Conservation (phyloP, 2,797 vertebrate species). For the Gymnodraco acuticeps region DNA sequence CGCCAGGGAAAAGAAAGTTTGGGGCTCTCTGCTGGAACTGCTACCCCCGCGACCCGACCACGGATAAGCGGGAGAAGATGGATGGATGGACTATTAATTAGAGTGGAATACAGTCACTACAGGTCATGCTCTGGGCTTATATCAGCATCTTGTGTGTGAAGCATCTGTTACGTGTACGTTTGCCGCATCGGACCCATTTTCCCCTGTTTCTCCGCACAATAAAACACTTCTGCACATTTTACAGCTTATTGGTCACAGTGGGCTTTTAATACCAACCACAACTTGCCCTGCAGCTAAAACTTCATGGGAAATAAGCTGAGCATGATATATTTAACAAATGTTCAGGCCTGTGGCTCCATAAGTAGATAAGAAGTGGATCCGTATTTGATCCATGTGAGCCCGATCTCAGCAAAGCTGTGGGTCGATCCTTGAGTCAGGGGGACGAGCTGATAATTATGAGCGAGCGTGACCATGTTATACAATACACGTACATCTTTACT, state of each 20-base stretch:
- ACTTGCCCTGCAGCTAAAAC: constrained; percentile 65
- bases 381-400: constrained; percentile 75
- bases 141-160: constrained; percentile 16
- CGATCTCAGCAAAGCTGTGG: constrained; percentile 75
- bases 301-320: constrained; percentile 78
- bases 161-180: constrained; percentile 45
- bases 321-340: constrained; percentile 69
- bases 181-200: constrained; percentile 28
- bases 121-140: constrained; percentile 4
- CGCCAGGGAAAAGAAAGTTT: too few species aligned
- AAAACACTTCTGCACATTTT: constrained; percentile 68
- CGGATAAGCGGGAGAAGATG: too few species aligned
- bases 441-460: constrained; percentile 62
- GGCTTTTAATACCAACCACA: constrained; percentile 71
- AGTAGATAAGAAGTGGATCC: constrained; percentile 79
- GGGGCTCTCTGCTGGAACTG: too few species aligned
- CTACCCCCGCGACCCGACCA: too few species aligned
- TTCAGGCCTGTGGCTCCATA: constrained; percentile 65
- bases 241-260: constrained; percentile 74
- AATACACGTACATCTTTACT: constrained; percentile 55
- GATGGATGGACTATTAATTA: too few species aligned
- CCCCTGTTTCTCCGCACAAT: constrained; percentile 55
- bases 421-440: constrained; percentile 67
- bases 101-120: constrained; percentile 5
- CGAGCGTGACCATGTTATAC: constrained; percentile 71